Evolutionary conservation across 64 coral and sea anemone species (phyloP).

Genomic region (Dendrophyllia cribrosa): DNA sequence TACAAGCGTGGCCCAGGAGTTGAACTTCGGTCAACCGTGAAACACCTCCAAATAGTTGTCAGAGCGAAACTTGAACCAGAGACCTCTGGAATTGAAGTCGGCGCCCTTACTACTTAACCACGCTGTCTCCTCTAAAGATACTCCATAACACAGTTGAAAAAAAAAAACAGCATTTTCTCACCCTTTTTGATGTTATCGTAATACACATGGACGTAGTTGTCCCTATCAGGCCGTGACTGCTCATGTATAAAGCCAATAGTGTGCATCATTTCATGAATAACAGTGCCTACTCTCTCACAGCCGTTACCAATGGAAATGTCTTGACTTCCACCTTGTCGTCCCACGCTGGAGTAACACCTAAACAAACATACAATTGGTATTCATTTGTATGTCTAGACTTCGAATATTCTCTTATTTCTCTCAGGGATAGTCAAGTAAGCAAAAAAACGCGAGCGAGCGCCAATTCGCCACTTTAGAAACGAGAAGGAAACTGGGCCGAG

Average conservation of each 20-base stretch:
- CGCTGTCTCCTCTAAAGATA: no score
- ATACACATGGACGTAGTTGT: constrained; percentile 70
- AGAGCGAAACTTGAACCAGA: no score
- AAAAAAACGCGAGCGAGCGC: no score
- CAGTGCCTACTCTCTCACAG: constrained; percentile 84
- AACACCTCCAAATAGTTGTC: no score
- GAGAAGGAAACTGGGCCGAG: no score
- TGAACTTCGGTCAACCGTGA: no score
- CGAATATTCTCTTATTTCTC: no score
- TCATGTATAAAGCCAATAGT: constrained; percentile 93
- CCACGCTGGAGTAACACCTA: constrained; percentile 93
- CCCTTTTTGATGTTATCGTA: constrained; percentile 69
- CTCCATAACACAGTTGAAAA: neutral
- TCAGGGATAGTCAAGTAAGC: no score
- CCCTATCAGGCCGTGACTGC: constrained; percentile 85
- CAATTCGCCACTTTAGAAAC: no score
- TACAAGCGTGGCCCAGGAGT: no score
- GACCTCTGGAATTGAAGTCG: no score
- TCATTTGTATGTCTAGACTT: neutral
- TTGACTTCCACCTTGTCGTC: constrained; percentile 70
- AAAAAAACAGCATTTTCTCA: neutral
- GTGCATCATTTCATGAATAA: constrained; percentile 91
- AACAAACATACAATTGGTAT: neutral
- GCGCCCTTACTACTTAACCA: no score
- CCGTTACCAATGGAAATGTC: constrained; percentile 89